Evolutionary conservation across 2,113 vertebrate species (phyloP).

Genomic region (Carassius carassius): DNA sequence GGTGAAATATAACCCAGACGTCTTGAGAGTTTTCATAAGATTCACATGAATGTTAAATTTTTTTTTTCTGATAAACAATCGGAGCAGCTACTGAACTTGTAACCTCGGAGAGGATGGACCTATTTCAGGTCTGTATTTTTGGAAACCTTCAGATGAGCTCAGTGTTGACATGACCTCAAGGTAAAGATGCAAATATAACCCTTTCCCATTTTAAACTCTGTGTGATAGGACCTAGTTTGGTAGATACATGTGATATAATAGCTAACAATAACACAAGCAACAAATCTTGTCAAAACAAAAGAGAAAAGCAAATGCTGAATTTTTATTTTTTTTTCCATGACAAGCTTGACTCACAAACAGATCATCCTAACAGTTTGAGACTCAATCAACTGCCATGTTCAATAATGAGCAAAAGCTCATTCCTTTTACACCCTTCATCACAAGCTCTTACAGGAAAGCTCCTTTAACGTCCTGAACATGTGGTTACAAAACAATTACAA

Average conservation of each 20-base stretch:
- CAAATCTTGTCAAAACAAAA: neutral
- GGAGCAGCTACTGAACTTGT: slow-evolving; percentile 26
- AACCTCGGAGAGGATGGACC: slow-evolving; percentile 15
- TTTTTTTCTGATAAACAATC: neutral
- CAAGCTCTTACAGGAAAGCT: slow-evolving; percentile 20
- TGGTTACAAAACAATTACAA: neutral
- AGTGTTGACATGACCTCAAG: slow-evolving; percentile 31
- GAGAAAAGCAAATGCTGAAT: neutral
- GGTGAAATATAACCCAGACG: neutral
- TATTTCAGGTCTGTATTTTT: slow-evolving; percentile 43
- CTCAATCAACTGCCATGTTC: neutral
- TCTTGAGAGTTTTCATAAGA: neutral
- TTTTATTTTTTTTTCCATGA: neutral
- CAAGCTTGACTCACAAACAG: neutral
- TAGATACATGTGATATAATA: slow-evolving; percentile 15
- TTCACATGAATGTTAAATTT: neutral
- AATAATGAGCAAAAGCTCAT: neutral
- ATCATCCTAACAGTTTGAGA: neutral
- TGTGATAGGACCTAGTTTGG: slow-evolving; percentile 26
- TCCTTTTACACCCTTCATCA: slow-evolving; percentile 6
- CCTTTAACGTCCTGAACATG: neutral
- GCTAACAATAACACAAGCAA: neutral
- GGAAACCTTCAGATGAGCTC: slow-evolving; percentile 37
- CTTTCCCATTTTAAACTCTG: slow-evolving; percentile 28
- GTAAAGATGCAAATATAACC: slow-evolving; percentile 39